Evolutionary conservation across 1,140 invertebrate genomes (phyloP), one percentile per base, ranked within the genome.

Genomic region (Drosophila bocqueti): DNA sequence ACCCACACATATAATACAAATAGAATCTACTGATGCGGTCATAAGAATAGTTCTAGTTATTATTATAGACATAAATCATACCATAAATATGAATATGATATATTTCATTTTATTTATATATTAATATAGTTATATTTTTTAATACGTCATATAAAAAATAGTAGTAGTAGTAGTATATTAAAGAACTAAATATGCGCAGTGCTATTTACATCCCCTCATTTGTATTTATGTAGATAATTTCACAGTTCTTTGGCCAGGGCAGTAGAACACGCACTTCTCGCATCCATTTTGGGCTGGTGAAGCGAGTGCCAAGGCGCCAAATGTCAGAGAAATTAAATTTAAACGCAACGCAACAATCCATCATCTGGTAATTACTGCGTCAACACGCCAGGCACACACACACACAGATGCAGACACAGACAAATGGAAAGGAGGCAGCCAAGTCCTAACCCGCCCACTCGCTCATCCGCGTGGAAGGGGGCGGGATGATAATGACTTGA

Each of bases 271-370:
- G 85, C 85, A 85, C 71, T 91, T 85, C 81, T 90, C 85, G 67
- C 71, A 89, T 89, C 78, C 85, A 89, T 89, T 89, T 82, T 54
- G 54, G 62, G 63, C 46, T 47, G 79, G 74, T 79, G 64, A 69
- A 78, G 79, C 74, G 76, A 86, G 59, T 67, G 65, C 62, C 84
- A 73, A 87, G 76, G 83, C 80, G 83, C 83, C 84, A 87, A 87
- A 87, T 85, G 85, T 85, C 85, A 89, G 85, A 81, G 78, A 89
- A 89, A 90, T 89, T 89, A 89, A 89, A 89, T 89, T 89, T 90
- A 89, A 89, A 89, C 85, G 85, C 85, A 90, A 90, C 81, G 85
- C 85, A 89, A 89, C 85, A 89, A 89, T 89, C 85, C 85, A 89
- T 89, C 85, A 89, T 89, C 85, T 85, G 85, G 85, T 90, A 89